These are phyloP conservation scores for Drosophila nikananu DNA, from an alignment of 1,140 invertebrate species.

Conservation along the genomic window DNA sequence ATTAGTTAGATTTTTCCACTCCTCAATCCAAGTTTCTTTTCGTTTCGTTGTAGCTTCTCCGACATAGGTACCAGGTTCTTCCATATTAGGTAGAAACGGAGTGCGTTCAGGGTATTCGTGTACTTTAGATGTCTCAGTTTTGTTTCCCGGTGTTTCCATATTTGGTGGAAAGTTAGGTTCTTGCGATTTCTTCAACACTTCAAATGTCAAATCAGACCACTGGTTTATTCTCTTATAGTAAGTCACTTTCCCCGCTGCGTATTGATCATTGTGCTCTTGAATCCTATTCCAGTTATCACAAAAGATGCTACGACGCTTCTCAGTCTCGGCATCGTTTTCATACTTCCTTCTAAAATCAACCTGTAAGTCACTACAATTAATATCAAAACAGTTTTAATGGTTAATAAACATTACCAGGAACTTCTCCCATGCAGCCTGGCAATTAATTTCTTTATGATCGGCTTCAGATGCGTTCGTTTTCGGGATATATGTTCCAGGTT, in stretches of 20 bases:
- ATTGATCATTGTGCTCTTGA: constrained; percentile 35
- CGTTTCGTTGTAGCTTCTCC: neutral
- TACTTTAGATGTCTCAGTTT: neutral
- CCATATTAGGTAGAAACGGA: neutral
- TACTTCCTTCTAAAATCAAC: constrained; percentile 7
- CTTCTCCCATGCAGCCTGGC: no score
- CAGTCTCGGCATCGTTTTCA: constrained; percentile 15
- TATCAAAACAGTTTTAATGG: no score
- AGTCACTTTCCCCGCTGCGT: constrained; percentile 11
- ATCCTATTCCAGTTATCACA: no score
- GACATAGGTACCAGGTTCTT: neutral
- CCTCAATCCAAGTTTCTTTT: no score
- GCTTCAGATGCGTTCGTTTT: no score
- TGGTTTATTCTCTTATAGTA: constrained; percentile 46
- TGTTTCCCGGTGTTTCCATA: neutral
- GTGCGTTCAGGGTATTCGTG: neutral
- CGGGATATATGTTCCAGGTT: no score
- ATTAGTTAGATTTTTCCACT: no score
- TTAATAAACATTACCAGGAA: no score
- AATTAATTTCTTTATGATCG: neutral
- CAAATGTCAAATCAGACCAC: constrained; percentile 41
- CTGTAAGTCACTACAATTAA: no score
- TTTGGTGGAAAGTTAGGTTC: neutral
- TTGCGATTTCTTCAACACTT: constrained; percentile 31
- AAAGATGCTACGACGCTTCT: constrained; percentile 32